Base-by-base conservation (phyloP, 2,888 invertebrate species). In the Lordiphosa fenestrarum region DNA sequence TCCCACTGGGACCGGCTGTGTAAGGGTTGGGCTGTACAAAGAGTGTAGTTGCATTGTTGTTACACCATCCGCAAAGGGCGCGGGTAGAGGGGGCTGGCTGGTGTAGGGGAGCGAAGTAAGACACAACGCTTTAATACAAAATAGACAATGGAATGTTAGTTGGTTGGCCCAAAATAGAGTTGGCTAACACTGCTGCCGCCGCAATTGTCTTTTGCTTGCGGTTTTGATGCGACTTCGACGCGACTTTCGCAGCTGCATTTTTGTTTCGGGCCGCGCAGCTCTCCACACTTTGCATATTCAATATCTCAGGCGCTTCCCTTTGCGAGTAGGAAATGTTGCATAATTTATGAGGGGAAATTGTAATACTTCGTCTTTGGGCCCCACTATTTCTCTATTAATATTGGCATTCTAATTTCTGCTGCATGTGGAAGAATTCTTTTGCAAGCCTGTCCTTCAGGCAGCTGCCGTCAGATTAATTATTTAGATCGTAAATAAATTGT, bases 311-410 rank as follows among this genome's bases (percentile, higher is more conserved):
- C 30, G 62, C 62, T 65, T 63, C 54, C 62, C 44, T 49, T 60
- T 55, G 76, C 54, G 73, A 81, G 62, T 66, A 81, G 82, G 77
- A 78, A 84, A 77, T 73, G 77, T 78, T 78, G 77, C 77, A 78
- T 78, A 84, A 78, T 84, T 84, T 68, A 84, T 78, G 62, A 77
- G 73, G 68, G 82, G 53, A 81, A 81, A 84, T 73, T 71, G 77
- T 67, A 71, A 76, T 65, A 80, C 52, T 65, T 75, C 40, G 47
- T 51, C 44, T 46, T 37, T 42, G 30, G 30, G 19, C 19, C n/a
- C 52, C n/a, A 39, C 33, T 42, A 35, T 48, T 30, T 30, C 33
- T 9, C 7, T 21, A 12, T 13, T 6, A 33, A 46, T 12, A 41
- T 19, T 40, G 30, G 15, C 44, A 33, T 44, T 44, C 30, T 30